Base-by-base conservation (phyloP, 1,140 invertebrate species). In the Pomacea maculata region DNA sequence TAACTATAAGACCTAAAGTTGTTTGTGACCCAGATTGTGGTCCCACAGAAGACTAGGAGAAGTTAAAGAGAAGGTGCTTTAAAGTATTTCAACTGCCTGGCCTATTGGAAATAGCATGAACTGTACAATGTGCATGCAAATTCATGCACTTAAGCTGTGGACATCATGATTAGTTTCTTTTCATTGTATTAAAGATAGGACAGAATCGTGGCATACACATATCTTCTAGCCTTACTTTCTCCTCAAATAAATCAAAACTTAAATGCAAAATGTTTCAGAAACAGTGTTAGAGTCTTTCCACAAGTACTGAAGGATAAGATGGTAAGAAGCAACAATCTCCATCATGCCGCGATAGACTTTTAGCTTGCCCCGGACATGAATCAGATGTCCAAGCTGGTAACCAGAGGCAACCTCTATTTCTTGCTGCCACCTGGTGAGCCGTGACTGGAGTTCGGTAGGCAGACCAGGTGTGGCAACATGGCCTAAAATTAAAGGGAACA, bases 291-390 rank as follows among this genome's bases (percentile, higher is more conserved):
- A 45, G 34, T 45, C 34, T 45, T 45, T 45, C 3, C 34, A 45
- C 9, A 61, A 57, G 55, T 78, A 54, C 61, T 15, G 71, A 84
- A 88, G 81, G 84, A 86, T 89, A 88, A 85, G 81, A 75, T 84
- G 82, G 63, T 86, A 81, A 19, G 55, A 81, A 17, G 83, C 86
- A 19, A 83, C 79, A 61, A 89, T 83, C 80, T 89, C 87, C 54
- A 71, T 83, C 74, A 83, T 83, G 17, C 85, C 83, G 78, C 84
- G 65, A 68, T 85, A 88, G 2, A 86, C 71, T 64, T 86, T 88
- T 1, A 89, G 34, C 61, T 86, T 87, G 15, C 88, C 88, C 25
- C 85, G 78, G 7, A 88, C 73, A 7, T 85, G 85, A 21, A 89
- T 57, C 4, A 86, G 82, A 73, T 89, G 87, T 34, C 88, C 88